Base-by-base conservation (phyloP, 2,113 vertebrate species). In the Furnarius figulus region DNA sequence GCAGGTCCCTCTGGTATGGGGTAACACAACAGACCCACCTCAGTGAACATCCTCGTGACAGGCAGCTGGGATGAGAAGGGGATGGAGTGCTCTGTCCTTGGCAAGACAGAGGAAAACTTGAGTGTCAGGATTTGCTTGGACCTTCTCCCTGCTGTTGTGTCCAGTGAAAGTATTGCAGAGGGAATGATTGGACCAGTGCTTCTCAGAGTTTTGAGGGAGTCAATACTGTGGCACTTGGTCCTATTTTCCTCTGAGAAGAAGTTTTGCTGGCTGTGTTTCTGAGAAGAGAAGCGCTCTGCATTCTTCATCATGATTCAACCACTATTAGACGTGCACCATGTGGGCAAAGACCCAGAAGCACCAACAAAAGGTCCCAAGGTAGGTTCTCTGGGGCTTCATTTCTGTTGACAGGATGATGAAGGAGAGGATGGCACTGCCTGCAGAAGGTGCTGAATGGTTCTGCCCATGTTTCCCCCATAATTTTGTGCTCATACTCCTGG, bases 61-160 rank as follows among this genome's bases (percentile, higher is more conserved):
- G 42, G 23, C 27, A 78, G 25, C 25, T 55, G 71, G 66, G 23
- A 35, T 72, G 30, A 33, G 71, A 67, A 40, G 15, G 2, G 2
- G 66, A 40, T 10, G 24, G 14, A 37, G 17, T 52, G 9, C 8
- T 63, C 21, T 65, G 58, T 72, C 35, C 47, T 56, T 82, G 44
- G 47, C 1, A 1, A 76, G 30, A 6, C 10, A 50, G 10, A 33
- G 24, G 5, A 33, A 79, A 91, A 63, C 9, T 42, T 63, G 30
- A 25, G 31, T 19, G n/a, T 31, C 37, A 8, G 56, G 4, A 17
- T 8, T 33, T 25, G 31, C 3, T 6, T 0, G 0, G 9, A 5
- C 14, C 37, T 86, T 70, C 49, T 89, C 2, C 1, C 31, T 87
- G 59, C 25, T 77, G 4, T 12, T 77, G 55, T 42, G 27, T n/a